Conservation (phyloP, 2,797 vertebrate genomes). For the Diplodus sargus region DNA sequence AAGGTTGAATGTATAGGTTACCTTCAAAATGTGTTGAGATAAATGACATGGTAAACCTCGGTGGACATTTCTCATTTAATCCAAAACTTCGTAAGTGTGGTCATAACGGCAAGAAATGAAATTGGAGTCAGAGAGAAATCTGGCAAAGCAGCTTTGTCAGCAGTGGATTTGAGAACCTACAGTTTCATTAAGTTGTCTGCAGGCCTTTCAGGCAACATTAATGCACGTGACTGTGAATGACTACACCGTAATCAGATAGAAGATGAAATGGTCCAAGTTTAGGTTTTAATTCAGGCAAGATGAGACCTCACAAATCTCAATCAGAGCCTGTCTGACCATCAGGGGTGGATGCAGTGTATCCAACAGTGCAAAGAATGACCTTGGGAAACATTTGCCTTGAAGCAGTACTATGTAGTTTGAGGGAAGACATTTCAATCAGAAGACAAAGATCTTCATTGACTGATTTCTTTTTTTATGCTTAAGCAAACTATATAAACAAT, state of each 20-base stretch:
- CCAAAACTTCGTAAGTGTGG: background rate
- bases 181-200: background rate
- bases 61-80: constrained; percentile 6
- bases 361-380: background rate
- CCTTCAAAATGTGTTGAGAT: background rate
- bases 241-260: background rate
- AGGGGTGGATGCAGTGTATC: background rate
- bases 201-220: background rate
- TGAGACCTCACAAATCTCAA: constrained; percentile 4
- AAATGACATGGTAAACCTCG: background rate
- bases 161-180: background rate
- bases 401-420: no score
- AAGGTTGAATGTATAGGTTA: no score
- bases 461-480: no score
- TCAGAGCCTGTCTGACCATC: background rate
- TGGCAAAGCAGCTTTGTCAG: background rate
- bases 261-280: constrained; percentile 3
- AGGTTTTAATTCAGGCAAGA: constrained; percentile 5
- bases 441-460: no score
- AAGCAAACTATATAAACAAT: no score
- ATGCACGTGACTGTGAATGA: constrained; percentile 11
- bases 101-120: background rate
- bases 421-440: no score
- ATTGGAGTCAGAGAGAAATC: background rate
- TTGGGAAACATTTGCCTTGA: no score